Evolutionary conservation across 2,888 invertebrate species (phyloP), one percentile per base, ranked within the genome.

Genomic region (Phortica okadai): DNA sequence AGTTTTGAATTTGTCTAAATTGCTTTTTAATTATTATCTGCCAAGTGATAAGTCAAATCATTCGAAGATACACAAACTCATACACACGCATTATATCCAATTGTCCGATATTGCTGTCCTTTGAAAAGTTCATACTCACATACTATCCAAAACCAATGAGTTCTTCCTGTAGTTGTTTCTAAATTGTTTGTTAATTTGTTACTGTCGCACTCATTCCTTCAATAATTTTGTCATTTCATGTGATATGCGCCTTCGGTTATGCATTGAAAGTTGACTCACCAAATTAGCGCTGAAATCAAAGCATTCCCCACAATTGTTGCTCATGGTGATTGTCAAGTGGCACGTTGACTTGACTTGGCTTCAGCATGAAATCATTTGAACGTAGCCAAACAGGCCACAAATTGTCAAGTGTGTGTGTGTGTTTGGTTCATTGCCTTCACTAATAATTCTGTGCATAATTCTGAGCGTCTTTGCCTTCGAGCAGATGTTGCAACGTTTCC

Each of bases 271-370:
- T 62, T 62, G 62, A 10, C 62, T 21, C 6, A 2, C 21, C 62
- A 62, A 62, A 62, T 62, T 62, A 62, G 62, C 62, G 62, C 16
- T 25, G 7, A 4, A 62, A 62, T 21, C 62, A 62, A 21, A 10
- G 50, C 50, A 50, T 50, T 50, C 33, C 33, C 14, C 8, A 5
- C 50, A 8, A 10, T 59, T 16, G 59, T 59, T n/a, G 59, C 59
- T 21, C 10, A 5, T 62, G 25, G 25, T 2, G 50, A 50, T 21
- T 16, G 62, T 21, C 10, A 62, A 25, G 62, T 21, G 4, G 25
- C 11, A n/a, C 14, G 56, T 14, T 50, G 3, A 11, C 8, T 50
- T 50, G 50, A 2, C 50, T 14, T 50, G 10, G 50, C 8, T 11
- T 11, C 45, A 45, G 45, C 10, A 10, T 1, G 10, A 45, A 45